Evolutionary conservation across 2,113 vertebrate genomes (phyloP).

Genomic region (rabbit (Oryctolagus cuniculus)): mOryCun1.1 NC_091434.1:121091001-121091500

Average conservation of each 20-base stretch:
- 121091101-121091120: background rate
- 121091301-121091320: background rate
- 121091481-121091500: background rate
- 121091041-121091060: background rate
- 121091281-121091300: background rate
- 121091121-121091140: background rate
- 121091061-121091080: background rate
- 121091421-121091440: background rate
- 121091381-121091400: background rate
- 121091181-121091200: background rate
- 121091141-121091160: background rate
- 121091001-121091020: too few relatives aligned
- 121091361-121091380: background rate
- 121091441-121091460: background rate
- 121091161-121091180: background rate
- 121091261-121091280: background rate
- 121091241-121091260: background rate
- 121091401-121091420: background rate
- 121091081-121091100: background rate
- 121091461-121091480: background rate
- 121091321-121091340: fast-evolving
- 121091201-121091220: background rate
- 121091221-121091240: too few relatives aligned
- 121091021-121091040: background rate
- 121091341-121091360: background rate